Base-by-base conservation (phyloP, 2,888 invertebrate genomes). In the Hypolimnas misippus region DNA sequence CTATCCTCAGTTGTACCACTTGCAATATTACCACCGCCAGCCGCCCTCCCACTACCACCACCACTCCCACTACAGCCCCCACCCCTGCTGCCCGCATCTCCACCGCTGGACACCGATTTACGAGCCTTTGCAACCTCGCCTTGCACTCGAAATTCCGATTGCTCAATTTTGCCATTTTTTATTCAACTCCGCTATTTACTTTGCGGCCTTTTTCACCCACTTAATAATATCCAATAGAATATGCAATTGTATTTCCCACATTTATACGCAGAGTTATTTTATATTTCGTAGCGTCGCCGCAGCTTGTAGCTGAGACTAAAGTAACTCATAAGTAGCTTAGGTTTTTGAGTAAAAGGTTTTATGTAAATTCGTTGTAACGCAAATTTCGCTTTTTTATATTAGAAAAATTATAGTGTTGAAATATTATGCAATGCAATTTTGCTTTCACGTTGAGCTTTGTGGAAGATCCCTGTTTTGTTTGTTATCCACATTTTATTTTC, bases 361-460 rank as follows among this genome's bases (percentile, higher is more conserved):
- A 12, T 12, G 44, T 21, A 46, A 12, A 16, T 12, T 6, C 7
- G 25, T 49, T 25, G n/a, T 14, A 14, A 7, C 14, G 49, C 49
- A 49, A 6, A 49, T 6, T n/a, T 14, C n/a, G 49, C 49, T 49
- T 29, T 29, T 5, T 21, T 21, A 46, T 21, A 14, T 14, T 49
- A 49, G 29, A 29, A 6, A 3, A 29, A n/a, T 12, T 42, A 25
- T 14, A 21, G 49, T 2, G 25, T 29, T 29, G 2, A n/a, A 14
- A 6, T 25, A 25, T 14, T 21, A 3, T 5, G 46, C n/a, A 46
- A 46, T n/a, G 46, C 21, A 46, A 21, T 7, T 44, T 8, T 25
- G 49, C 49, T 49, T 49, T 49, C 49, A 14, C 49, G 49, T 49
- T 29, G 49, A 49, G 49, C 49, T 49, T 29, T 14, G 25, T 29